Evolutionary conservation across 2,888 invertebrate species (phyloP).

Genomic region (Himalopsyche anomala): DNA sequence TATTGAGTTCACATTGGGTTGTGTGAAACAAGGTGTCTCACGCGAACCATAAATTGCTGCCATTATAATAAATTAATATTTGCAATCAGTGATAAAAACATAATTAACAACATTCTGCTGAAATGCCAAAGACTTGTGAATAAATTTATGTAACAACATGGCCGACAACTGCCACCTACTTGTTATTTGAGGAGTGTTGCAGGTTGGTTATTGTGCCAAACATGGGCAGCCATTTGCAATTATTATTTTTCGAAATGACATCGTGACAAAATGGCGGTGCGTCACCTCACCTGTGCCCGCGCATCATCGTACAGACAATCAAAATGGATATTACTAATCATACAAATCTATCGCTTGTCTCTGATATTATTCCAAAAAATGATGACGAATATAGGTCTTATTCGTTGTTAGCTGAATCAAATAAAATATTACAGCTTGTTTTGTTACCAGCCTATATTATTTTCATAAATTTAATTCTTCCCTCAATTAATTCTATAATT

Average conservation of each 20-base stretch:
- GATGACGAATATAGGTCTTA: too few species aligned
- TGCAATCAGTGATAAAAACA: neutral
- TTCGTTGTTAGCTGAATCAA: too few species aligned
- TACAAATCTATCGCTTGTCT: too few species aligned
- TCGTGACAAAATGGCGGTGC: slow-evolving; percentile 63
- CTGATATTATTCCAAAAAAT: too few species aligned
- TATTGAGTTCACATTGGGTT: too few species aligned
- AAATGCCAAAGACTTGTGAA: slow-evolving; percentile 18
- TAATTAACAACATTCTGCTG: slow-evolving; percentile 19
- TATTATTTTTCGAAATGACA: slow-evolving; percentile 61
- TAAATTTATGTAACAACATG: slow-evolving; percentile 27
- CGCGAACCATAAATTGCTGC: too few species aligned
- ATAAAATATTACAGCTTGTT: too few species aligned
- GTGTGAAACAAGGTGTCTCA: too few species aligned
- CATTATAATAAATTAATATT: too few species aligned
- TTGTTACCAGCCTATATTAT: too few species aligned
- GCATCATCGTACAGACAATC: slow-evolving; percentile 3
- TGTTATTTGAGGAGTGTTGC: slow-evolving; percentile 52
- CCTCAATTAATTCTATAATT: too few species aligned
- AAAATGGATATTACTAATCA: neutral
- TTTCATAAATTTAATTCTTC: too few species aligned
- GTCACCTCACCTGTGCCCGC: slow-evolving; percentile 48
- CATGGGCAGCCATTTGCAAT: slow-evolving; percentile 65
- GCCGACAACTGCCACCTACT: slow-evolving; percentile 44
- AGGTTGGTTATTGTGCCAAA: slow-evolving; percentile 63